phyloP scores from a whole-genome alignment of 2,888 invertebrate species.

The Ormyrus labotus region DNA sequence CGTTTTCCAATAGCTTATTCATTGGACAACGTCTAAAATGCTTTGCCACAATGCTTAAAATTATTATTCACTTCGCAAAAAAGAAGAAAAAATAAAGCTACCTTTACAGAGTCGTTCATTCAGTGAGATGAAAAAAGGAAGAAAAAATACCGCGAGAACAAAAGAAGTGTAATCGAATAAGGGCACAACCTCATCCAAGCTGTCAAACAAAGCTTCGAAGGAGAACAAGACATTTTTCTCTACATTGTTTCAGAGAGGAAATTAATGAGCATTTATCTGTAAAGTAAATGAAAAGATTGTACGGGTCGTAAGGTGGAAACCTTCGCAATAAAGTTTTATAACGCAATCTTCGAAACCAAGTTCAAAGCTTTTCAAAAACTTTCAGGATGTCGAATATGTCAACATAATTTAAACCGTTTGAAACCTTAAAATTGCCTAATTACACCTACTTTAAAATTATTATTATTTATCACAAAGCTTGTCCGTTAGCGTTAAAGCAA shows the following conservation, averaged over 20 bases:
- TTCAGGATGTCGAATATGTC: no score
- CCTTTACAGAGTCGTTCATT: conserved; percentile 13
- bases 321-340: no score
- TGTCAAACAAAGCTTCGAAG: neutral
- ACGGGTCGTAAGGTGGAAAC: no score
- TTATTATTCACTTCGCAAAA: neutral
- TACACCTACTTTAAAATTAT: no score
- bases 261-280: conserved; percentile 22
- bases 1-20: conserved; percentile 7
- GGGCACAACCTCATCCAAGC: conserved; percentile 12
- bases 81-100: conserved; percentile 7
- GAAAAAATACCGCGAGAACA: conserved; percentile 8
- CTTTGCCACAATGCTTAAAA: no score
- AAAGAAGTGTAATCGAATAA: conserved; percentile 34
- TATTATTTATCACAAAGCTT: no score
- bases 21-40: no score
- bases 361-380: no score
- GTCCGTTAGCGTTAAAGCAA: no score
- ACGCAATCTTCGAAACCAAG: no score
- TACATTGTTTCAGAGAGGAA: conserved; percentile 7
- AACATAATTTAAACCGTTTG: no score
- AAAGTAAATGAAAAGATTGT: neutral
- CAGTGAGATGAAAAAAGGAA: neutral
- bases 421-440: no score
- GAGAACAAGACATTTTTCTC: conserved; percentile 14